phyloP scores from a whole-genome alignment of 2,797 vertebrate genomes.

The Syndactyla subalaris region DNA sequence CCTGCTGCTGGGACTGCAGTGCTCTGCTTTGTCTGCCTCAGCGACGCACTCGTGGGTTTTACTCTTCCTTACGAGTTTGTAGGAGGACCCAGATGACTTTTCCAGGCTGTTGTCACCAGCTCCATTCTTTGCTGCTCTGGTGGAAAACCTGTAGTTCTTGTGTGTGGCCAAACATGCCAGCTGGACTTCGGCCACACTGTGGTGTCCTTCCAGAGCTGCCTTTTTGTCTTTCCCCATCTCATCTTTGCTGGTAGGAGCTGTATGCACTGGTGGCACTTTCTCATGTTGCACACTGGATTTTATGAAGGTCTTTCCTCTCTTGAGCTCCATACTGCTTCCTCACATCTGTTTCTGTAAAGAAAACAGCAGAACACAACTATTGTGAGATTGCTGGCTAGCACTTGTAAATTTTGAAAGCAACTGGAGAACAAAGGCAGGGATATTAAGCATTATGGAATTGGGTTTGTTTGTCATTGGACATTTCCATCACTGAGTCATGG shows the following conservation, averaged over 20 bases:
- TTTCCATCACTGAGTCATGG: background rate
- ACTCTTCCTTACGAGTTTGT: slow-evolving; percentile 79
- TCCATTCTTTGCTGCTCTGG: slow-evolving; percentile 25
- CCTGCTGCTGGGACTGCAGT: background rate
- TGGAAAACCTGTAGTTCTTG: slow-evolving; percentile 51
- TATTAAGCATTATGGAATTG: background rate
- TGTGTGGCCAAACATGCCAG: slow-evolving; percentile 44
- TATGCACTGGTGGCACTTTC: slow-evolving; percentile 37
- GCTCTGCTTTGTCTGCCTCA: slow-evolving; percentile 48
- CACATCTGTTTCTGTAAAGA: slow-evolving; percentile 47
- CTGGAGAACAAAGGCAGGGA: background rate
- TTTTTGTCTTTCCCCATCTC: slow-evolving; percentile 38
- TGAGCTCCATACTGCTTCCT: slow-evolving; percentile 77
- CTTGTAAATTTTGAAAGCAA: background rate
- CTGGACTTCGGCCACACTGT: slow-evolving; percentile 13
- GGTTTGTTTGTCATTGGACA: background rate
- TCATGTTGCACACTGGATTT: slow-evolving; percentile 77
- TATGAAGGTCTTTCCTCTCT: slow-evolving; percentile 82
- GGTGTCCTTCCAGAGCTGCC: slow-evolving; percentile 9
- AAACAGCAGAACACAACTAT: slow-evolving; percentile 7
- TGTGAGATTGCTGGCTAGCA: background rate
- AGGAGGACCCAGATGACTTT: slow-evolving; percentile 53
- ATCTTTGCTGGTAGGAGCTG: slow-evolving; percentile 10
- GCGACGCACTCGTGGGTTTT: slow-evolving; percentile 79
- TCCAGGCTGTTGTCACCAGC: slow-evolving; percentile 28